phyloP scores from a whole-genome alignment of 2,113 vertebrate species.

The Suricata suricatta region DNA sequence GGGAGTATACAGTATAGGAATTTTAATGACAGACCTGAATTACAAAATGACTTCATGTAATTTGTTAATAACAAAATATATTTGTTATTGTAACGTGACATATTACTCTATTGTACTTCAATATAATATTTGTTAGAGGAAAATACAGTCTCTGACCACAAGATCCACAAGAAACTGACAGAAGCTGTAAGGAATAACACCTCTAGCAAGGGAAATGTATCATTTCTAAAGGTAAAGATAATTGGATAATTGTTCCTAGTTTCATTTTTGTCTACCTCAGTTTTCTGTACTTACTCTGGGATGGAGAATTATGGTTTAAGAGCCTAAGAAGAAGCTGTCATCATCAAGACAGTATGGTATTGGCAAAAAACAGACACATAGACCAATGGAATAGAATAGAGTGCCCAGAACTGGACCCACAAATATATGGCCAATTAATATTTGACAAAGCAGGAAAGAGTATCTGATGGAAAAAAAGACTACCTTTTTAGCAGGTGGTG shows the following conservation, averaged over 20 bases:
- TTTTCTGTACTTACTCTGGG: not conserved
- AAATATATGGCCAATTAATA: too few species aligned
- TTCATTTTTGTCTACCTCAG: not conserved
- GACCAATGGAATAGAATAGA: too few species aligned
- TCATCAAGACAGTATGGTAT: too few species aligned
- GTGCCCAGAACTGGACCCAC: too few species aligned
- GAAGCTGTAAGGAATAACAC: not conserved
- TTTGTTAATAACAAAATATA: not conserved
- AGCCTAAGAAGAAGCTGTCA: not conserved
- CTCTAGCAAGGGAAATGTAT: not conserved
- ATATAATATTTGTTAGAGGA: not conserved
- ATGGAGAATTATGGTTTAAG: not conserved
- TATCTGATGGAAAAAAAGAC: too few species aligned
- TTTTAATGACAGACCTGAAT: not conserved
- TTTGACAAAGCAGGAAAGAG: too few species aligned
- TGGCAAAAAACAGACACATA: too few species aligned
- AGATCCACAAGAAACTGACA: not conserved
- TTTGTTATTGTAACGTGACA: not conserved
- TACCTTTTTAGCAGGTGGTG: too few species aligned
- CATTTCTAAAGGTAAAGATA: not conserved
- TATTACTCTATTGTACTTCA: not conserved
- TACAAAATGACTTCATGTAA: not conserved
- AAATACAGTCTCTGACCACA: not conserved
- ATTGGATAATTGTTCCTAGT: not conserved
- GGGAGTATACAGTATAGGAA: not conserved